A percentile compares a stretch with the other conserved stretches of the same genome.
Evolutionary conservation across 2,797 vertebrate species (phyloP).

Genomic region (Halcyon badia): DNA sequence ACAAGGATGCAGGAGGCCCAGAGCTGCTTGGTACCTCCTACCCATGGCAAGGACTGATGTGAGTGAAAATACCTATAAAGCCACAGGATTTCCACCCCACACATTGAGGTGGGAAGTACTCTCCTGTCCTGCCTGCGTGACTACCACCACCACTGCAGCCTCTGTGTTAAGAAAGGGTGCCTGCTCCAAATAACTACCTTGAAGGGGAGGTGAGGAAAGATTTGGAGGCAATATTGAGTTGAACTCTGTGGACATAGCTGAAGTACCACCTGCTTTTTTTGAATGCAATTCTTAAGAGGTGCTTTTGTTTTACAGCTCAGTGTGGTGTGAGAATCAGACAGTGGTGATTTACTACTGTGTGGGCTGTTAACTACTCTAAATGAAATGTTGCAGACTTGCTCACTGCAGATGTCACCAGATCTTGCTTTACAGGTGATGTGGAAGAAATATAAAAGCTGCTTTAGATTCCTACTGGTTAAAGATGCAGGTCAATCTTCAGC

Average conservation of each 20-base stretch:
- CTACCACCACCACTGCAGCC: not conserved
- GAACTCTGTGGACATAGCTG: not conserved
- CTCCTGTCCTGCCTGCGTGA: not conserved
- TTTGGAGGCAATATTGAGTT: not conserved
- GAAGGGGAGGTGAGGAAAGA: not conserved
- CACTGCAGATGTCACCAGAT: not conserved
- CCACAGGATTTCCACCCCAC: not conserved
- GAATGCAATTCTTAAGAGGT: not conserved
- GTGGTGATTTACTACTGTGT: not conserved
- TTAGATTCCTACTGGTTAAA: not conserved
- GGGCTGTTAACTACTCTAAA: not conserved
- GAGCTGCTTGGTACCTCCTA: not conserved
- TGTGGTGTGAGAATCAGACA: not conserved
- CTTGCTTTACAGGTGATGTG: not conserved
- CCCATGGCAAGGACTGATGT: not conserved
- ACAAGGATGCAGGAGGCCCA: not conserved
- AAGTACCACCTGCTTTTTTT: not conserved
- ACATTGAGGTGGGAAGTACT: not conserved
- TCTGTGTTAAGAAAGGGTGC: rapidly evolving
- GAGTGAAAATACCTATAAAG: not conserved
- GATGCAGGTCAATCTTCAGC: not conserved
- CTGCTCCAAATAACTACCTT: not conserved
- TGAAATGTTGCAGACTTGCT: not conserved
- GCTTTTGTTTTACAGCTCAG: not conserved
- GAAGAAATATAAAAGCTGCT: not conserved